Base-by-base conservation (phyloP, 2,797 vertebrate species). In the Sarcophilus harrisii region DNA sequence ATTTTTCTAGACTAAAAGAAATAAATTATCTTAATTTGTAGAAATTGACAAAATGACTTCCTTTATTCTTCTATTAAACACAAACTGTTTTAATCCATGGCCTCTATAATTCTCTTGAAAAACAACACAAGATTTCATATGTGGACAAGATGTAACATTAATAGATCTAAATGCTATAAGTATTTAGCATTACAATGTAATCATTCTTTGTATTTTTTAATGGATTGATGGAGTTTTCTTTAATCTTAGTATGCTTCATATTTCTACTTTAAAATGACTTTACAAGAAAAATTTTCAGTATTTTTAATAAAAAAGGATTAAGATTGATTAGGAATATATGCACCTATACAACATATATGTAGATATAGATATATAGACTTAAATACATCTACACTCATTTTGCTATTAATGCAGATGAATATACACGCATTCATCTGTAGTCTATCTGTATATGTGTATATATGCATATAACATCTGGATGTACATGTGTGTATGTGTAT, bases 81-180 rank as follows among this genome's bases (percentile, higher is more conserved):
- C 29, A 90, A 95, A 45, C 45, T 52, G 3, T 54, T 90, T n/a
- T 32, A 6, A 9, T 91, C 94, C 66, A 93, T 49, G 95, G 91
- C 8, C 91, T 90, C 13, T 90, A 66, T 28, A 57, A 30, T 12
- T 95, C 4, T 21, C 0, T 14, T 54, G 21, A 94, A 81, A 49
- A 95, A 5, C n/a, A 90, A 55, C 5, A 52, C 49, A 52, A 52
- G 18, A 87, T 91, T 93, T 2, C 94, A 66, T 57, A 92, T 94
- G 58, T 30, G 49, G 8, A 45, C 29, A 38, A 93, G 30, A 58
- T 90, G 32, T 94, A n/a, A 0, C 32, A 93, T 49, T n/a, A 60
- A 93, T 91, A 91, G 45, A 62, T 18, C 81, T 81, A 5, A 38
- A 16, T 92, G 9, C 90, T 52, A 3, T n/a, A 52, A 52, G 49